Evolutionary conservation across 2,113 vertebrate genomes (phyloP).

Genomic region (Zootoca vivipara): DNA sequence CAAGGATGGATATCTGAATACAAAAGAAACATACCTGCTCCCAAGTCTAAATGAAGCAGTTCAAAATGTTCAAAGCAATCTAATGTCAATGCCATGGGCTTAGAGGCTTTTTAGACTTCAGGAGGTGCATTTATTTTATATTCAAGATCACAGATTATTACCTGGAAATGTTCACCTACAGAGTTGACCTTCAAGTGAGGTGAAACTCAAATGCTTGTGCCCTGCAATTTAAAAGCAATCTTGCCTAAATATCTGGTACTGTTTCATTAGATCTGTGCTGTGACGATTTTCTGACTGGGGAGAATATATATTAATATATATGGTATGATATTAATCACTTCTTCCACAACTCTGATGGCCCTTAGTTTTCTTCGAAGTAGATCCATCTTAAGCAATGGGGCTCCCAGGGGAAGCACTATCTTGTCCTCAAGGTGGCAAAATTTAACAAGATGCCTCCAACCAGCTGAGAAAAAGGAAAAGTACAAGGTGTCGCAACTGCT

Average conservation of each 20-base stretch:
- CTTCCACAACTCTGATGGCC: constrained; percentile 18
- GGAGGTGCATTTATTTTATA: no score
- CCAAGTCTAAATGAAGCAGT: neutral
- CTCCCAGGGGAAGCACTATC: neutral
- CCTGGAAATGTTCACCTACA: neutral
- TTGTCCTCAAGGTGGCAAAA: neutral
- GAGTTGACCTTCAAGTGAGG: no score
- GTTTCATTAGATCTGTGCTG: neutral
- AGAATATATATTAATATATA: no score
- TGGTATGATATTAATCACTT: neutral
- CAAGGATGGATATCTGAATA: neutral
- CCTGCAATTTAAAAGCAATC: neutral
- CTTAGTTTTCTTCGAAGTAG: neutral
- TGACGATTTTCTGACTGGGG: neutral
- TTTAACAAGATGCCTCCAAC: neutral
- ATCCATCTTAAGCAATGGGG: neutral
- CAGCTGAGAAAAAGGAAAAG: neutral
- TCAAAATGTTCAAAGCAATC: neutral
- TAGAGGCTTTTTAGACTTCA: neutral
- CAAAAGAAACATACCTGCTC: neutral
- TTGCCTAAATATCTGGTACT: neutral
- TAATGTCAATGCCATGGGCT: neutral
- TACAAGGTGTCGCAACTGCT: neutral
- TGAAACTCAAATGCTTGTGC: neutral
- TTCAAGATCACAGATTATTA: no score